Conservation (phyloP, 2,797 vertebrate species). For the Loris lydekkerianus region DNA sequence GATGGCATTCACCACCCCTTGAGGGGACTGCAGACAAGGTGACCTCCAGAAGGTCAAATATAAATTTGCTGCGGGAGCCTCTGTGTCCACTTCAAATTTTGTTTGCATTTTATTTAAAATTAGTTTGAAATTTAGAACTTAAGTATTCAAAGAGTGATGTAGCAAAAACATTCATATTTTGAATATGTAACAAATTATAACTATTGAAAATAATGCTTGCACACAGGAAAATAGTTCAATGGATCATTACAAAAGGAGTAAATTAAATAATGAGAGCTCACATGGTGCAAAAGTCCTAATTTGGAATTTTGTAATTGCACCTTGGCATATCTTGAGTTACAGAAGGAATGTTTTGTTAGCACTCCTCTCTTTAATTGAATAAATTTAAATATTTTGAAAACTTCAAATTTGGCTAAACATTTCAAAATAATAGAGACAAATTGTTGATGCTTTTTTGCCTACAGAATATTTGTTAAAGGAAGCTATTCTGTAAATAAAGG, state of each 20-base stretch:
- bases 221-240: slow-evolving; percentile 27
- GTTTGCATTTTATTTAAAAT: not conserved
- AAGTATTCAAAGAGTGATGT: not conserved
- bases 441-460: not conserved
- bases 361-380: not conserved
- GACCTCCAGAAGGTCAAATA: not conserved
- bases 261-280: not conserved
- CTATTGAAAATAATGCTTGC: not conserved
- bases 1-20: not conserved
- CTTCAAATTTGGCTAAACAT: slow-evolving; percentile 33
- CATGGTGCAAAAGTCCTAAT: not conserved
- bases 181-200: not conserved
- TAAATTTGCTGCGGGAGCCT: slow-evolving; percentile 20
- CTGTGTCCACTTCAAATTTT: not conserved
- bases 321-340: not conserved
- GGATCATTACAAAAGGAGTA: not conserved
- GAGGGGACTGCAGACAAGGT: not conserved
- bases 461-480: not conserved
- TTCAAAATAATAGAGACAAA: slow-evolving; percentile 7
- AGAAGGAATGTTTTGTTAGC: not conserved
- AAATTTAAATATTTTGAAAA: slow-evolving; percentile 34
- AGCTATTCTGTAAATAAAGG: not conserved
- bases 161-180: slow-evolving; percentile 37
- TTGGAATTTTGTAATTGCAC: not conserved
- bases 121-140: slow-evolving; percentile 38